These are phyloP conservation scores for Parapsyche elsis DNA, from an alignment of 1,140 invertebrate genomes.

Conservation along the genomic window DNA sequence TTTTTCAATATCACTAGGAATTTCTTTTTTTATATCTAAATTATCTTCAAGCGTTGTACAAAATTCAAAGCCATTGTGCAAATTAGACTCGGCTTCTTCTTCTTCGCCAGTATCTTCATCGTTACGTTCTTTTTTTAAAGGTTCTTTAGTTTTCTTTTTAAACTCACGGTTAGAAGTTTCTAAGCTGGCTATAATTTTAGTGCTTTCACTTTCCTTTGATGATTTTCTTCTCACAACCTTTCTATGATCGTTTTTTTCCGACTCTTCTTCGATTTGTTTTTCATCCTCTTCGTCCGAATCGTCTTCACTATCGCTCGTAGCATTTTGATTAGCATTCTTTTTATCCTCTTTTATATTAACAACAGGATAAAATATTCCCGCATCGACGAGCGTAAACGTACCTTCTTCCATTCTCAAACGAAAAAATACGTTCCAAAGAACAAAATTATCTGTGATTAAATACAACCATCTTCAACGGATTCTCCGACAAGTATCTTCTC, in stretches of 20 bases:
- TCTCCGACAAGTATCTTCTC: no score
- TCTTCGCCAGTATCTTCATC: neutral
- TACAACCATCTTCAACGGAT: no score
- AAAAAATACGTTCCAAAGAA: neutral
- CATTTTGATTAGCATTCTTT: conserved; percentile 5
- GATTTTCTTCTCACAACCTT: conserved; percentile 39
- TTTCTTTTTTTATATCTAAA: conserved; percentile 31
- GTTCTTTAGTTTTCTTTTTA: conserved; percentile 11
- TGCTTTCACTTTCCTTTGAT: neutral
- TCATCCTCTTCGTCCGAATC: neutral
- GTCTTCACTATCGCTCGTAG: neutral
- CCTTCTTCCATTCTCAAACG: conserved; percentile 10
- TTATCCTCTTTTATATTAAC: conserved; percentile 38
- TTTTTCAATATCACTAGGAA: conserved; percentile 15
- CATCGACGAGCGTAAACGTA: conserved; percentile 26
- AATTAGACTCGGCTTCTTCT: neutral
- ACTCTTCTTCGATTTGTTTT: neutral
- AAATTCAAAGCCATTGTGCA: conserved; percentile 41
- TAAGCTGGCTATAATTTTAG: neutral
- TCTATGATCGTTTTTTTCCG: conserved; percentile 16
- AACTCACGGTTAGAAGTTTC: neutral
- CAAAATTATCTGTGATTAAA: no score
- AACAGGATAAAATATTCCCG: conserved; percentile 48
- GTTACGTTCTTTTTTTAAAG: conserved; percentile 4
- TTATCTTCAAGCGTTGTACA: conserved; percentile 19